phyloP scores from a whole-genome alignment of 2,113 vertebrate species.

The Anhinga anhinga region DNA sequence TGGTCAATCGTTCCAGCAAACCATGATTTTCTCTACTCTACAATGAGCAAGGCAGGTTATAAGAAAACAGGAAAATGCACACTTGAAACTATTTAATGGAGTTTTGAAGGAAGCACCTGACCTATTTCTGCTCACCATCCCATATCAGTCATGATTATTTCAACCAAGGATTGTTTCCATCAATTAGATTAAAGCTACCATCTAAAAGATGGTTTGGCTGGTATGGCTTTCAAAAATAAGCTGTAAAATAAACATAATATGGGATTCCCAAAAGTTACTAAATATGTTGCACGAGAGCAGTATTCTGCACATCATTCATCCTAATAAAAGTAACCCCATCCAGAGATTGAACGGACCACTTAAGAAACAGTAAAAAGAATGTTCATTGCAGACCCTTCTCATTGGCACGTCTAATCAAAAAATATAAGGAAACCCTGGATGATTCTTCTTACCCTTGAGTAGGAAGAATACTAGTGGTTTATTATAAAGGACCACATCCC shows the following conservation, averaged over 20 bases:
- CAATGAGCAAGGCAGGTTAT: not conserved
- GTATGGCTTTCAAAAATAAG: not conserved
- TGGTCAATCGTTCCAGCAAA: conserved; percentile 87
- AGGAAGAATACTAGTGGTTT: not conserved
- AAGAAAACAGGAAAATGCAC: not conserved
- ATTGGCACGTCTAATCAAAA: not conserved
- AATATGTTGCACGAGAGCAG: not conserved
- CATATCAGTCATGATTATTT: not conserved
- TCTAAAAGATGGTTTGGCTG: not conserved
- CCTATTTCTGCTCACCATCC: not conserved
- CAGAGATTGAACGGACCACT: not conserved
- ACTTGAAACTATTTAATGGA: not conserved
- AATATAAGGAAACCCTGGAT: not conserved
- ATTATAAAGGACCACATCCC: not conserved
- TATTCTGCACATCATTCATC: not conserved
- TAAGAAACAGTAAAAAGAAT: not conserved
- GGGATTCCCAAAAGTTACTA: not conserved
- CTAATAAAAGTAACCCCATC: not conserved
- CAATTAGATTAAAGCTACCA: not conserved
- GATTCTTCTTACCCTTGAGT: not conserved
- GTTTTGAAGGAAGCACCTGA: not conserved
- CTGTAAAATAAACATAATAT: not conserved
- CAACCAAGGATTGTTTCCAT: not conserved
- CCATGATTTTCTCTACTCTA: conserved; percentile 91
- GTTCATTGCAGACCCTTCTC: not conserved